Base-by-base conservation (phyloP, 2,888 invertebrate species). In the Cephus spinipes region DNA sequence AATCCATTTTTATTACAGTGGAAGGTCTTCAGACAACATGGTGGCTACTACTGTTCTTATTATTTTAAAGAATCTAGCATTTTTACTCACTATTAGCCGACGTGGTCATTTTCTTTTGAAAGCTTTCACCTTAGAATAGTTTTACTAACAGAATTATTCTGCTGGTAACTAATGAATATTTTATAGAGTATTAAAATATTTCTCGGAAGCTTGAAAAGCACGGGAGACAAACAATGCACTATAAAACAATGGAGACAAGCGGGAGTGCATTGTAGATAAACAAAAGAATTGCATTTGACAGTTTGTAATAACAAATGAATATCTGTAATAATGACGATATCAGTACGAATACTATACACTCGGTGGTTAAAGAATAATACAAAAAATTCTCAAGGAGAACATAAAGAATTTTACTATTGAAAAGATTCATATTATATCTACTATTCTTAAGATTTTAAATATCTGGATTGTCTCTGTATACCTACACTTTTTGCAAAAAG, bases 231-330 rank as follows among this genome's bases (percentile, higher is more conserved):
- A 40, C 40, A 55, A 55, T 33, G 33, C 71, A 11, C 32, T 11
- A 71, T 31, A 71, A 71, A 71, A 85, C 81, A 85, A 84, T 82
- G 76, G 81, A 85, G 81, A 81, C 78, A 83, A 80, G 83, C 77
- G 35, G 40, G 35, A 68, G 35, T 55, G 36, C 78, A 85, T 84
- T 85, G 83, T 85, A 82, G 75, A 68, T 75, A 79, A 33, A 85
- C 81, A 85, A 80, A 85, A 77, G 34, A 79, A 73, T 55, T 55
- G 55, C 55, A 23, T 55, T 55, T 55, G 55, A 55, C 40, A 40
- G 55, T 55, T 55, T 23, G 2, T 55, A 55, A 55, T 34, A 74
- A 69, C 33, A 31, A 12, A 30, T n/a, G 74, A 77, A 68, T 68
- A 77, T 68, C 6, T 74, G 55, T 55, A 55, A 74, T 12, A 74